Base-by-base conservation (phyloP, 2,888 invertebrate species). In the Caenorhabditis sp. region DNA sequence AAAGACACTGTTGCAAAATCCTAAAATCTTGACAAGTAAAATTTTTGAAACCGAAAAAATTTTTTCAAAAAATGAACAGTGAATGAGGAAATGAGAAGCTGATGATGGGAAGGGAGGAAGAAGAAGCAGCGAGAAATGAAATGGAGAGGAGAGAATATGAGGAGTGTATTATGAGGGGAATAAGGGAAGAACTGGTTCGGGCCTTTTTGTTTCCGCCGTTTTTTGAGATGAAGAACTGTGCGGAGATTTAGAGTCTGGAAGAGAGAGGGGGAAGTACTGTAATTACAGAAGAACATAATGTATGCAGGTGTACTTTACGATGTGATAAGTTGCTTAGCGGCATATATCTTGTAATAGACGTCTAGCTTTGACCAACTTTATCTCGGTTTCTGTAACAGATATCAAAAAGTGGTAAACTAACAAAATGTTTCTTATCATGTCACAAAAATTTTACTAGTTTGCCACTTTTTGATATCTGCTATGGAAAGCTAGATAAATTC, bases 151-250 rank as follows among this genome's bases (percentile, higher is more conserved):
- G 49, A 19, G 61, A 47, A 73, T 38, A 61, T 54, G 54, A 54
- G 35, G 44, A 74, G 56, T 56, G 44, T 75, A 58, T 47, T 75
- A 64, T 66, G 72, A 70, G n/a, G 24, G 26, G 22, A 54, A 41
- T 56, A 47, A 28, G 47, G 26, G 41, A 64, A 54, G 59, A 68
- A 76, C 59, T 66, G 51, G 69, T 69, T 64, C 12, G 8, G 6
- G 6, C 8, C 31, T 31, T 31, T 38, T 38, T 44, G 38, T 47
- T 61, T 77, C 54, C 63, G 61, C 54, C 41, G 38, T 22, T 49
- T 72, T 28, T 56, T 44, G n/a, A 28, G 41, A 14, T 49, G 16
- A 28, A 58, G 47, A 26, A n/a, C 41, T 26, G 49, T 22, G 31
- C 10, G 38, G 38, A 12, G 38, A 38, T 38, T 38, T n/a, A n/a